Evolutionary conservation across 1,140 invertebrate genomes (phyloP).

Genomic region (Atta cephalotes): DNA sequence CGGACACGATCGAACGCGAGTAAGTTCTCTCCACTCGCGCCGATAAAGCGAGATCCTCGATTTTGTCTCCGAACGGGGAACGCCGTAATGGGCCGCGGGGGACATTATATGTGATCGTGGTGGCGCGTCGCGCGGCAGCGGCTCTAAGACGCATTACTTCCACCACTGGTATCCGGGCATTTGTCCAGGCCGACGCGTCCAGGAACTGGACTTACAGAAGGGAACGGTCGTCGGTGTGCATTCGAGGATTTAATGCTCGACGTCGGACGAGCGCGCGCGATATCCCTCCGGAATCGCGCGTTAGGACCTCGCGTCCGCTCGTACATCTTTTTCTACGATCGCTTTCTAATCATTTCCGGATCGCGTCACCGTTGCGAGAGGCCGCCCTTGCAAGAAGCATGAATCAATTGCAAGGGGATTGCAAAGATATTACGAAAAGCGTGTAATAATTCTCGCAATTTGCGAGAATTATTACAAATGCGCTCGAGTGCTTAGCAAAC

Average conservation of each 20-base stretch:
- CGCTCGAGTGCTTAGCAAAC: slow-evolving; percentile 6
- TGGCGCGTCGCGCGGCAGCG: slow-evolving; percentile 57
- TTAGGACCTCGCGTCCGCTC: slow-evolving; percentile 62
- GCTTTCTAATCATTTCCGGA: slow-evolving; percentile 61
- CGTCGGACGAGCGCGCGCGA: neutral
- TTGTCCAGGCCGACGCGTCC: slow-evolving; percentile 84
- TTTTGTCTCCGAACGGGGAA: slow-evolving; percentile 19
- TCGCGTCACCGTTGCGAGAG: slow-evolving; percentile 10
- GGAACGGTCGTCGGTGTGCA: slow-evolving; percentile 27
- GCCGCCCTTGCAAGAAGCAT: slow-evolving; percentile 4
- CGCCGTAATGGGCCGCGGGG: slow-evolving; percentile 62
- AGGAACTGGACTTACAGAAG: slow-evolving; percentile 75
- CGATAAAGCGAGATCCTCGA: slow-evolving; percentile 52
- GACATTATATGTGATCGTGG: slow-evolving; percentile 61
- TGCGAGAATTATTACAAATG: neutral
- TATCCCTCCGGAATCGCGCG: slow-evolving; percentile 67
- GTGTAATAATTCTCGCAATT: slow-evolving; percentile 7
- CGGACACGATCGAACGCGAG: slow-evolving; percentile 2
- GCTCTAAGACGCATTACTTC: slow-evolving; percentile 85
- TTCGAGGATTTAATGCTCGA: slow-evolving; percentile 80
- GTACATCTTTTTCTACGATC: slow-evolving; percentile 51
- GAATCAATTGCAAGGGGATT: slow-evolving; percentile 19
- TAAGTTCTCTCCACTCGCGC: neutral
- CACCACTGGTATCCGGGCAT: slow-evolving; percentile 85
- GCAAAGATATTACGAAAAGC: slow-evolving; percentile 3